A percentile compares a stretch with the other conserved stretches of the same genome.
These are phyloP conservation scores for Macquaria australasica DNA, from an alignment of 2,113 vertebrate species.

Conservation along the genomic window DNA sequence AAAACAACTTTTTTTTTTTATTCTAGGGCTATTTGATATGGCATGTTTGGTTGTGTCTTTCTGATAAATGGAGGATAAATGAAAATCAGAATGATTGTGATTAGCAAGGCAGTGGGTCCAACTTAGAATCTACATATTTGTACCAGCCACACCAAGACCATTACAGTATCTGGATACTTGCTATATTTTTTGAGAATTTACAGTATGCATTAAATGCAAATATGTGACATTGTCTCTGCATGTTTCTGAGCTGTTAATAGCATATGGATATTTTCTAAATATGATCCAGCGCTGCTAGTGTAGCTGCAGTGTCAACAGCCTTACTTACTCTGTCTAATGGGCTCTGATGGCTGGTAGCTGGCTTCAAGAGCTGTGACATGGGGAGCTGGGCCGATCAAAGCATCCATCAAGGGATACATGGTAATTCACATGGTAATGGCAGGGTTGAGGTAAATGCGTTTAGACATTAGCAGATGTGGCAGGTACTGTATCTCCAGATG, in stretches of 20 bases:
- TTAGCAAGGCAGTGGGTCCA: background rate
- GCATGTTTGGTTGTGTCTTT: background rate
- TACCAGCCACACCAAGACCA: background rate
- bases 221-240: background rate
- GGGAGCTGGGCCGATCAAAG: constrained; percentile 80
- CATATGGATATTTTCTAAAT: constrained; percentile 22
- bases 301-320: constrained; percentile 34
- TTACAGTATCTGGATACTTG: background rate
- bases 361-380: constrained; percentile 54
- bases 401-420: constrained; percentile 53
- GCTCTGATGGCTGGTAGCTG: constrained; percentile 55
- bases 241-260: constrained; percentile 1
- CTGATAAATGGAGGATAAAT: constrained; percentile 2
- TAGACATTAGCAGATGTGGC: constrained; percentile 82
- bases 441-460: constrained; percentile 78
- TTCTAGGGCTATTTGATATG: background rate
- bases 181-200: background rate
- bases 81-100: background rate
- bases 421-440: constrained; percentile 73
- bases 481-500: constrained; percentile 82
- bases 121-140: background rate
- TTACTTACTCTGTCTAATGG: constrained; percentile 56
- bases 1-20: background rate
- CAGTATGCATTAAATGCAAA: background rate
- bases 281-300: background rate